phyloP scores from a whole-genome alignment of 2,113 vertebrate genomes.

The Sakesphorus luctuosus region DNA sequence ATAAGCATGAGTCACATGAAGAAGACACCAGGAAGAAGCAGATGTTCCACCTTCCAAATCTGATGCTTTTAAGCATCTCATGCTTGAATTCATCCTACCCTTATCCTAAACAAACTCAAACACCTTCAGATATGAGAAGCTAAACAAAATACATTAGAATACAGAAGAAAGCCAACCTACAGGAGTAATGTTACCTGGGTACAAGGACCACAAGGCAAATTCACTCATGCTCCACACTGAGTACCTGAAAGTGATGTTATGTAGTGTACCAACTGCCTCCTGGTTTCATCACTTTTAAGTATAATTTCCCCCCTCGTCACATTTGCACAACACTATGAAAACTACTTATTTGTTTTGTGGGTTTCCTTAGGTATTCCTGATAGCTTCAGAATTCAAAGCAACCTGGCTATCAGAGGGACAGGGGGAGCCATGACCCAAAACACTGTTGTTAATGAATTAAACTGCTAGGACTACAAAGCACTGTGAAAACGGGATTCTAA shows the following conservation, averaged over 20 bases:
- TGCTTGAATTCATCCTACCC: background rate
- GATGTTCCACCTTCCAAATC: background rate
- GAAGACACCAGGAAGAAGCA: background rate
- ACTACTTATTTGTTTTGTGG: background rate
- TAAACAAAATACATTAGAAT: background rate
- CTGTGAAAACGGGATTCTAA: background rate
- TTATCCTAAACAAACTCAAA: background rate
- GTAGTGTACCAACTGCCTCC: fast-evolving
- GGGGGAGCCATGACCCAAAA: background rate
- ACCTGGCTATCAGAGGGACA: background rate
- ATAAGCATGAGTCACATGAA: background rate
- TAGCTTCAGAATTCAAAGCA: background rate
- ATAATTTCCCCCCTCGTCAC: background rate
- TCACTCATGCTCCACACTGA: background rate
- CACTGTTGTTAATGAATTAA: background rate
- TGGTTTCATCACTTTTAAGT: background rate
- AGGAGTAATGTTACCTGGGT: background rate
- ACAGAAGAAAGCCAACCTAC: background rate
- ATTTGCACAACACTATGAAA: background rate
- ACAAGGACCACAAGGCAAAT: background rate
- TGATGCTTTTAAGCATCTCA: background rate
- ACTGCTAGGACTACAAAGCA: background rate
- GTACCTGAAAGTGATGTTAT: fast-evolving
- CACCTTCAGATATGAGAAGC: background rate
- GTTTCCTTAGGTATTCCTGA: background rate